Evolutionary conservation across 2,113 vertebrate species (phyloP).

Genomic region (Anseranas semipalmata): DNA sequence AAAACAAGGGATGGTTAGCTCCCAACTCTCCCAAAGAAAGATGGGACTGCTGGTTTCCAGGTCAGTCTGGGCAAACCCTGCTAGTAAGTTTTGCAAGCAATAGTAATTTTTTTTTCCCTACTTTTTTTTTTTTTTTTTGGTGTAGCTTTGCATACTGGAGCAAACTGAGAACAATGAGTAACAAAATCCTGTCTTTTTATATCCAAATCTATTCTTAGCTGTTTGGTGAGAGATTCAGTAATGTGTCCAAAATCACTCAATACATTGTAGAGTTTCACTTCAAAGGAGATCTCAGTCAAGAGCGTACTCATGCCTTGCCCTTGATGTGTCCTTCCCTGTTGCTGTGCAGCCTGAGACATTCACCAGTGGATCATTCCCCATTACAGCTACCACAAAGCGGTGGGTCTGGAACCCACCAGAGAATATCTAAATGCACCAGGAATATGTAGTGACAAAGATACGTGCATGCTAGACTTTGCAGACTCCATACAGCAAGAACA

Average conservation of each 20-base stretch:
- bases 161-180: background rate
- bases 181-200: background rate
- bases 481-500: background rate
- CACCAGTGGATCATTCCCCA: background rate
- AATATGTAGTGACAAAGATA: background rate
- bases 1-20: background rate
- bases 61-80: background rate
- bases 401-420: background rate
- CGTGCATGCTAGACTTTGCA: background rate
- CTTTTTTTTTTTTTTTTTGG: background rate
- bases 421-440: background rate
- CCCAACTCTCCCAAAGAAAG: background rate
- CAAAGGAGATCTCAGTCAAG: background rate
- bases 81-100: background rate
- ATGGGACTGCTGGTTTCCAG: background rate
- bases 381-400: background rate
- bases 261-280: background rate
- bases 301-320: background rate
- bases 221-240: background rate
- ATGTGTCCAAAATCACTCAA: background rate
- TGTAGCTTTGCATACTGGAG: background rate
- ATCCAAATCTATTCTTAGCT: background rate
- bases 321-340: background rate
- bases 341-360: background rate
- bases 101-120: fast-evolving